Percentiles rank a stretch among this genome's conserved stretches.
phyloP scores from a whole-genome alignment of 2,797 vertebrate genomes.

The Psittacula derbiana region DNA sequence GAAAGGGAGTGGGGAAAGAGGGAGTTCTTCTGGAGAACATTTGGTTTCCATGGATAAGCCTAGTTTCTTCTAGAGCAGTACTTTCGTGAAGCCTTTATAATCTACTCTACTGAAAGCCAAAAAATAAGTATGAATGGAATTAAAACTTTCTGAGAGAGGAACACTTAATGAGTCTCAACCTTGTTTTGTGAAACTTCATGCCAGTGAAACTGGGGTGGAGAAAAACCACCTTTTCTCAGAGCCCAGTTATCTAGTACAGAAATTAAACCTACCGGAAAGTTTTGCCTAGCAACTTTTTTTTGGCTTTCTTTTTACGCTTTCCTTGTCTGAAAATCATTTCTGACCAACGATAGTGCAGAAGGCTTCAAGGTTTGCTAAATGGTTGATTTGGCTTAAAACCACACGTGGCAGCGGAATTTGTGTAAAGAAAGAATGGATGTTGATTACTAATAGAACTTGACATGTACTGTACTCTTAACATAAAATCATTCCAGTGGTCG shows the following conservation, averaged over 20 bases:
- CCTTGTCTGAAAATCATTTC: not conserved
- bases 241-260: not conserved
- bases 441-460: not conserved
- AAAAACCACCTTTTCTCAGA: not conserved
- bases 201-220: not conserved
- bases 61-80: not conserved
- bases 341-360: not conserved
- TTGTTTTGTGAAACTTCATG: not conserved
- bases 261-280: not conserved
- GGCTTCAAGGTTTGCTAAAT: not conserved
- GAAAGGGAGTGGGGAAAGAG: not conserved
- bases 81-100: not conserved
- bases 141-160: not conserved
- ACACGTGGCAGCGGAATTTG: not conserved
- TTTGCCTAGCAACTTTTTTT: not conserved
- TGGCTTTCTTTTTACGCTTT: not conserved
- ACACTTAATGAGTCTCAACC: not conserved
- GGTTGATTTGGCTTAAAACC: not conserved
- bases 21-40: not conserved
- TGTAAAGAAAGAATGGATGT: not conserved
- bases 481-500: not conserved
- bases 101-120: not conserved
- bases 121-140: not conserved
- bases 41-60: conserved; percentile 42
- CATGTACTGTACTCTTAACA: not conserved